Evolutionary conservation across 2,888 invertebrate genomes (phyloP).

Genomic region (Sipha maydis): DNA sequence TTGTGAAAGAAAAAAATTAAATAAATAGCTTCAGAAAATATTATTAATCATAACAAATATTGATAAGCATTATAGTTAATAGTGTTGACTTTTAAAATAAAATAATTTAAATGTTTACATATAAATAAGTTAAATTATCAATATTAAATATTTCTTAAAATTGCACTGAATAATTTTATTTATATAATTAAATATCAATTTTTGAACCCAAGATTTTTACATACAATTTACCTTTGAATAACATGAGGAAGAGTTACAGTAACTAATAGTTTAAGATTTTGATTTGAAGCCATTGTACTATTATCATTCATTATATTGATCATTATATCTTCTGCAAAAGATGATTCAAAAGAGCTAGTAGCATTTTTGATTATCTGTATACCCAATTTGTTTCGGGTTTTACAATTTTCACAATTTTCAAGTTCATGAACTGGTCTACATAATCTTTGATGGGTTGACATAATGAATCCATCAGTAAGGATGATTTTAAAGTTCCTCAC

Average conservation of each 20-base stretch:
- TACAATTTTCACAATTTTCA: slow-evolving; percentile 6
- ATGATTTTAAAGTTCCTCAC: slow-evolving; percentile 11
- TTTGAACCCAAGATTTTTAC: neutral
- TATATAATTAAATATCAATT: neutral
- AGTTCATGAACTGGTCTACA: slow-evolving; percentile 50
- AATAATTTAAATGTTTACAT: no score
- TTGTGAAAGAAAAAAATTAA: no score
- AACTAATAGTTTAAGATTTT: slow-evolving; percentile 19
- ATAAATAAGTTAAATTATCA: no score
- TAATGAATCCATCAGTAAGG: slow-evolving; percentile 34
- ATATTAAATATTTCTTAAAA: no score
- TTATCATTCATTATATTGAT: slow-evolving; percentile 34
- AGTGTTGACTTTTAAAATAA: no score
- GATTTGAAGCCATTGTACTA: neutral
- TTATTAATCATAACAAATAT: no score
- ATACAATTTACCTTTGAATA: slow-evolving; percentile 41
- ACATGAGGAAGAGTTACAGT: slow-evolving; percentile 27
- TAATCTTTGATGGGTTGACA: slow-evolving; percentile 36
- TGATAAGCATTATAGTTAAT: no score
- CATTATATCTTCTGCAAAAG: slow-evolving; percentile 45
- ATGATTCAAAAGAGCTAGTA: slow-evolving; percentile 18
- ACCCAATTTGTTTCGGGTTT: slow-evolving; percentile 4
- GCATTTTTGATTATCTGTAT: slow-evolving; percentile 28
- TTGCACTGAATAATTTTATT: neutral
- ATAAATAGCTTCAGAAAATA: no score